phyloP scores from a whole-genome alignment of 2,888 invertebrate genomes.

The Agrotis segetum region DNA sequence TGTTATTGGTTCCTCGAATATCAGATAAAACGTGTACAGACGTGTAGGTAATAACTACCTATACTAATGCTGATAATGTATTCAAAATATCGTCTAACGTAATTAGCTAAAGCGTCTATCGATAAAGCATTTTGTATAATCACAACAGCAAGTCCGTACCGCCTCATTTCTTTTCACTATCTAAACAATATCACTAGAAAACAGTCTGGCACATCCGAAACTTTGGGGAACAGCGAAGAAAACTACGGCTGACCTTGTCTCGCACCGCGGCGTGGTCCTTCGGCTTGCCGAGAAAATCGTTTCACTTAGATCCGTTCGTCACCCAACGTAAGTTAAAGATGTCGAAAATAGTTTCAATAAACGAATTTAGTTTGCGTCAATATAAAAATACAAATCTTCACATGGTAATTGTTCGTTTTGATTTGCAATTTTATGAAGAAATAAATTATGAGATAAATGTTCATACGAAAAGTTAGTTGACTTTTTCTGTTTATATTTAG shows the following conservation, averaged over 20 bases:
- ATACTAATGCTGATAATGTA: slow-evolving; percentile 83
- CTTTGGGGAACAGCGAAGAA: slow-evolving; percentile 88
- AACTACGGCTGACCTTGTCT: slow-evolving; percentile 89
- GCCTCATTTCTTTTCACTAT: slow-evolving; percentile 85
- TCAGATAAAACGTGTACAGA: slow-evolving; percentile 80
- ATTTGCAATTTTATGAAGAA: slow-evolving; percentile 44
- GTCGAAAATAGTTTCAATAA: slow-evolving; percentile 58
- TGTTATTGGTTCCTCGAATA: slow-evolving; percentile 81
- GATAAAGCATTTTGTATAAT: slow-evolving; percentile 90
- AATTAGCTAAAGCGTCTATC: slow-evolving; percentile 88
- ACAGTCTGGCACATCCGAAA: slow-evolving; percentile 90
- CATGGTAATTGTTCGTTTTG: slow-evolving; percentile 41
- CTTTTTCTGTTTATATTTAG: slow-evolving; percentile 18
- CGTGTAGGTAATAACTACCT: slow-evolving; percentile 72
- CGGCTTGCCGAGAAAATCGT: slow-evolving; percentile 81
- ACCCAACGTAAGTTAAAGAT: slow-evolving; percentile 64
- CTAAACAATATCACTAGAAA: slow-evolving; percentile 88
- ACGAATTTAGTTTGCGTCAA: slow-evolving; percentile 37
- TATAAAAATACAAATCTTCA: slow-evolving; percentile 56
- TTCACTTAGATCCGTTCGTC: slow-evolving; percentile 71
- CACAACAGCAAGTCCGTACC: slow-evolving; percentile 87
- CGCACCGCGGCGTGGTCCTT: slow-evolving; percentile 82
- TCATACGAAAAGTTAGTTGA: slow-evolving; percentile 18
- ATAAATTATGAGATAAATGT: slow-evolving; percentile 13
- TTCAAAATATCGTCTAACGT: slow-evolving; percentile 87